Base-by-base conservation (phyloP, 2,797 vertebrate species). In the Heliangelus exortis region DNA sequence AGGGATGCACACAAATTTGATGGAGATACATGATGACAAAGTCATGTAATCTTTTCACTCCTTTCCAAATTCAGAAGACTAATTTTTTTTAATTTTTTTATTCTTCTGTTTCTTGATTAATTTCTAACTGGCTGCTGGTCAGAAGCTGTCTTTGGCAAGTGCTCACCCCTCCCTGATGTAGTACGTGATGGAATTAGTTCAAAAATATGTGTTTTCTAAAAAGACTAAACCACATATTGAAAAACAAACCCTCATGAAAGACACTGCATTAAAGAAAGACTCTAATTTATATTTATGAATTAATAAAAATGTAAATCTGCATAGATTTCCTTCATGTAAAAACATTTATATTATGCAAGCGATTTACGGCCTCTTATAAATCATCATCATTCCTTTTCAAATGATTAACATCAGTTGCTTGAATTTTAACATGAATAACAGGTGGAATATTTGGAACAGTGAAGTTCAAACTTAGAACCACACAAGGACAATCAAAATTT, bases 281-380 rank as follows among this genome's bases (percentile, higher is more conserved):
- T 91, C 78, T 93, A 95, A 96, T 90, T 95, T 96, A 94, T 95
- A 95, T 84, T 89, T 96, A 93, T 96, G 93, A 96, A 97, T 96
- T 94, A 96, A 96, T 95, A 90, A 97, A 97, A 97, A 96, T 95
- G 96, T 93, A 97, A 97, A 97, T 96, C 83, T 89, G 89, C 87
- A 92, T 36, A 92, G 75, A 83, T 71, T 92, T 97, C 89, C 92
- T 89, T 96, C 79, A 97, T 93, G 88, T 91, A 96, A 93, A 96
- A 97, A 95, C 84, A 93, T 97, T 94, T 95, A 82, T 84, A 94
- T 41, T 95, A 94, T 96, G 90, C 82, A 97, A 92, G 89, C 34
- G 84, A 81, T 84, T 90, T 94, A 89, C 59, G 75, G 87, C 80
- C 94, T 96, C 90, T 95, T 96, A 94, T 95, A 97, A 91, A 96